Conservation (phyloP, 2,797 vertebrate species). For the Microctenopoma steveboyesi region DNA sequence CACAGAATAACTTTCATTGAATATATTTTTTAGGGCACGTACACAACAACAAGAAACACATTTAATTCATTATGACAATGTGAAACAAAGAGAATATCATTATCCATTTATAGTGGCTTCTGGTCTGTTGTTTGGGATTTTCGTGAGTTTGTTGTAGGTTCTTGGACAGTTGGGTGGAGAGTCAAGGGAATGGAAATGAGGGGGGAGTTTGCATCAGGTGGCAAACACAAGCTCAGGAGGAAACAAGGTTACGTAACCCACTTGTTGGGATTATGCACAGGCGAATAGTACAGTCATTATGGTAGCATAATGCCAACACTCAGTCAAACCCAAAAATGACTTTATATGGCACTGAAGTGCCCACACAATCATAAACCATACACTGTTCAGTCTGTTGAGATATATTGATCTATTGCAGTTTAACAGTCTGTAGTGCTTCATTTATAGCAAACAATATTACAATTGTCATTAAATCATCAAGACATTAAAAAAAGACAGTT, state of each 20-base stretch:
- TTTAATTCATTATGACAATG: background rate
- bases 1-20: background rate
- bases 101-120: background rate
- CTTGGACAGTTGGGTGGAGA: slow-evolving; percentile 36
- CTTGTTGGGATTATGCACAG: slow-evolving; percentile 41
- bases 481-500: too few relatives aligned
- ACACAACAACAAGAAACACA: too few relatives aligned
- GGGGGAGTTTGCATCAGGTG: slow-evolving; percentile 63
- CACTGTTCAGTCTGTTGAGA: too few relatives aligned
- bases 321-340: slow-evolving; percentile 35
- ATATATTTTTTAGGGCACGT: background rate
- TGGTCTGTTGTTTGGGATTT: background rate
- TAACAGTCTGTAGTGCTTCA: too few relatives aligned
- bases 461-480: too few relatives aligned
- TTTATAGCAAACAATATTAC: too few relatives aligned
- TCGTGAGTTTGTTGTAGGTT: slow-evolving; percentile 14
- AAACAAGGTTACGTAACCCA: slow-evolving; percentile 54
- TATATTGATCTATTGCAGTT: too few relatives aligned
- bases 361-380: background rate
- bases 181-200: slow-evolving; percentile 63
- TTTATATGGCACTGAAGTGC: slow-evolving; percentile 19
- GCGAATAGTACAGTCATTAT: slow-evolving; percentile 54
- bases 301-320: slow-evolving; percentile 41
- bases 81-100: too few relatives aligned
- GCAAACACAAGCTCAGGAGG: slow-evolving; percentile 63